Evolutionary conservation across 2,113 vertebrate genomes (phyloP), one percentile per base, ranked within the genome.

Genomic region (Alethe castanea): DNA sequence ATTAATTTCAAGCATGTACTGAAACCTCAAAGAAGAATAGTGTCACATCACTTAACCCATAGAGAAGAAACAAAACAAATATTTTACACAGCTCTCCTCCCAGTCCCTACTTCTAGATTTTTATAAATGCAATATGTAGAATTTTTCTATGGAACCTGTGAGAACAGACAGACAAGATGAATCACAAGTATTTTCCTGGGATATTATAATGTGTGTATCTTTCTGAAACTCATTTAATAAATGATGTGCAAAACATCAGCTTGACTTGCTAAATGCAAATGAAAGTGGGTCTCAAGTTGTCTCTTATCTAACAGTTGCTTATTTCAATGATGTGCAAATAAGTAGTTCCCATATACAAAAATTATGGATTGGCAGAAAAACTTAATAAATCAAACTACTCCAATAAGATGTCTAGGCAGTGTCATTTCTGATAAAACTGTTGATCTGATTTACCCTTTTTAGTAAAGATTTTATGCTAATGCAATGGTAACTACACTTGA

Each of bases 261-360:
- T 96, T 86, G 50, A 74, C 90, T 96, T 83, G 82, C 45, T 83
- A 90, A 96, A 88, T 96, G 90, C 87, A 95, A 88, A 95, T 92
- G 66, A 90, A 94, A 94, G 90, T 57, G 53, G 48, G 85, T 93
- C 92, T 95, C 88, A 95, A 93, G 82, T 94, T 95, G 90, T 88
- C 71, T 96, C 95, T 94, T 78, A 86, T 93, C 85, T 83, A 90
- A 88, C 40, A 90, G 88, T 88, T 70, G 35, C 79, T 96, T 95
- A 86, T 83, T 96, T 95, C 76, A 88, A 70, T 78, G 76, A 90
- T 81, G 56, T 42, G 78, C 88, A 90, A 88, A 93, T 92, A 69
- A 95, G 72, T 81, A 81, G 71, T 62, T 95, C 60, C 62, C 80
- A 81, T 73, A 70, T 42, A 73, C 16, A 83, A 77, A 80, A 96